Evolutionary conservation across 2,113 vertebrate genomes (phyloP).

Genomic region (Xyrauchen texanus): DNA sequence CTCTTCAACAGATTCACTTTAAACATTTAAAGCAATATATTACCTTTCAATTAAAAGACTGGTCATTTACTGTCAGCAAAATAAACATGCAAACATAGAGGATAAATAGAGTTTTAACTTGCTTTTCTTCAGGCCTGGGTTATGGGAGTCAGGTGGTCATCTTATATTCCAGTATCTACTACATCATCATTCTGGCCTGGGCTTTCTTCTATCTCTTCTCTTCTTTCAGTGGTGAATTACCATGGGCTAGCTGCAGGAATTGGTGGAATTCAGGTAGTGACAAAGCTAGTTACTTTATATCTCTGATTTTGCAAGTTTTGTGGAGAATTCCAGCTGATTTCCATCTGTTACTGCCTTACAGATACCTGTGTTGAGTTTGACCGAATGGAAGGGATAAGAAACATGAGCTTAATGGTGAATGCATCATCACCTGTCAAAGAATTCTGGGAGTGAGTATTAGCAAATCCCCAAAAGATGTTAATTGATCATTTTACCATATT

Average conservation of each 20-base stretch:
- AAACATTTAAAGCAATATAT: neutral
- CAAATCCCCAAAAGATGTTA: too few species aligned
- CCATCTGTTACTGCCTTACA: slow-evolving; percentile 54
- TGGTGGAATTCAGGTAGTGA: slow-evolving; percentile 89
- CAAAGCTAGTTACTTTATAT: neutral
- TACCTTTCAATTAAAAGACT: neutral
- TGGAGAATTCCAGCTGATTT: neutral
- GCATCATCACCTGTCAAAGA: slow-evolving; percentile 87
- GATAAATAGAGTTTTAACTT: slow-evolving; percentile 9
- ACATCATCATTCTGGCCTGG: slow-evolving; percentile 95
- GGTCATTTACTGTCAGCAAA: neutral
- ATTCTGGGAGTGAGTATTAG: slow-evolving; percentile 93
- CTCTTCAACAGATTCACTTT: neutral
- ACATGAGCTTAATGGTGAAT: slow-evolving; percentile 72
- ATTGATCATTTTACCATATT: too few species aligned
- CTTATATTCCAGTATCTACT: slow-evolving; percentile 78
- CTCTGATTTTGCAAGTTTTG: neutral
- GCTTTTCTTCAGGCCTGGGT: slow-evolving; percentile 68
- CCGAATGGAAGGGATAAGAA: slow-evolving; percentile 54
- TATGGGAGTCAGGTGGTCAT: slow-evolving; percentile 74
- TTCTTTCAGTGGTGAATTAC: slow-evolving; percentile 84
- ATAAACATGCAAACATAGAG: neutral
- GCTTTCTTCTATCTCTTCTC: slow-evolving; percentile 95
- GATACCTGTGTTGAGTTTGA: slow-evolving; percentile 83
- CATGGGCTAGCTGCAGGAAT: slow-evolving; percentile 88